Evolutionary conservation across 1,140 invertebrate genomes (phyloP), one percentile per base, ranked within the genome.

Genomic region (Augochlora pura): DNA sequence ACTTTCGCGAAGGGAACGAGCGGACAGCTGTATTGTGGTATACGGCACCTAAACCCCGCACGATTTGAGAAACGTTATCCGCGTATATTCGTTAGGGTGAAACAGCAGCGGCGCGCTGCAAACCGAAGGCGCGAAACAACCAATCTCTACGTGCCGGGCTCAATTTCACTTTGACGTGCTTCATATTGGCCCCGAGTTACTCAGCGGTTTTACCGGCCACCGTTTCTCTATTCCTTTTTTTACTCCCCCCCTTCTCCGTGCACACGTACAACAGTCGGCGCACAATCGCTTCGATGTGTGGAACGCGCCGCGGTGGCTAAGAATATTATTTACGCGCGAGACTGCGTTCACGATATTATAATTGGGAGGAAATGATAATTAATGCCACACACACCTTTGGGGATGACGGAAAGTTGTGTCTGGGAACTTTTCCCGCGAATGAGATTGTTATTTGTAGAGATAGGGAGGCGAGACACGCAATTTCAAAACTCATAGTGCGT

Each of bases 161-260:
- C 74, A 65, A 85, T 85, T 86, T 86, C 84, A 72, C 75, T 82
- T 82, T 77, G 68, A 52, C 72, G 62, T 78, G 78, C 39, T 84
- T 85, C 79, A 82, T 82, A 85, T 85, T 75, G 74, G 82, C 54
- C 52, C 71, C 57, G 59, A 73, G 71, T 85, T 82, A 77, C 80
- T 85, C 71, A 82, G 76, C 80, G 49, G 65, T 79, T 85, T 86
- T 82, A 86, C 77, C 71, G n/a, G 39, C 62, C 60, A 4, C 66
- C 42, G 25, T 70, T 64, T 74, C 21, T 59, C 78, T 46, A 65
- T 54, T 52, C n/a, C 59, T 69, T 54, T 57, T 57, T 57, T 21
- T n/a, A n/a, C n/a, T n/a, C n/a, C n/a, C n/a, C n/a, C n/a, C n/a
- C 52, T n/a, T n/a, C 21, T 32, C 16, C 27, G 63, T 39, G 16